phyloP scores from a whole-genome alignment of 1,140 invertebrate species.

The Drosophila equinoxialis region DNA sequence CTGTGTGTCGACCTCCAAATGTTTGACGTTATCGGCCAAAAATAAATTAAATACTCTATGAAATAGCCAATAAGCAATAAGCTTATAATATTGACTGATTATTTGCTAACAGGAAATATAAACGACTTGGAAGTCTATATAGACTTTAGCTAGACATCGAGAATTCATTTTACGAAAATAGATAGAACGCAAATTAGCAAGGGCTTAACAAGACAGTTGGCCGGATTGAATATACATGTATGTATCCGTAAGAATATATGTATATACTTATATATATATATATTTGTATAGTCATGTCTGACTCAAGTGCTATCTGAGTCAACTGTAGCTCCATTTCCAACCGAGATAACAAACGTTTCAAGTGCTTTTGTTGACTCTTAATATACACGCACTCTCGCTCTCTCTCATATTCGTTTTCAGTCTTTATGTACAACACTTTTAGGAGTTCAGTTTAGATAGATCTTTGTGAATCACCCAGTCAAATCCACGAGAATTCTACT shows the following conservation, averaged over 20 bases:
- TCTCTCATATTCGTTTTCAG: background rate
- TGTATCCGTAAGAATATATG: too few species aligned
- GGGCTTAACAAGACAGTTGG: background rate
- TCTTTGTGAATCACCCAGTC: background rate
- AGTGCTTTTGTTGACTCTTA: conserved; percentile 5
- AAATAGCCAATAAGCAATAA: too few species aligned
- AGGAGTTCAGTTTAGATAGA: background rate
- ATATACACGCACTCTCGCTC: conserved; percentile 3
- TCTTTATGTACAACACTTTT: background rate
- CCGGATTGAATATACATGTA: too few species aligned
- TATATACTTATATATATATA: conserved; percentile 10
- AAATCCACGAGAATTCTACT: conserved; percentile 37
- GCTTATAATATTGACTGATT: too few species aligned
- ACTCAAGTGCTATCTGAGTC: conserved; percentile 54
- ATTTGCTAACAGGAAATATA: background rate
- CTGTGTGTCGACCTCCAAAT: background rate
- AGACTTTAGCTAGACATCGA: background rate
- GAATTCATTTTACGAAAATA: background rate
- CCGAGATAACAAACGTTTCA: conserved; percentile 56
- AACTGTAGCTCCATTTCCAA: conserved; percentile 53
- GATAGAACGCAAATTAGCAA: background rate
- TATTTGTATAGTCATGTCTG: background rate
- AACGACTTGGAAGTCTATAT: background rate
- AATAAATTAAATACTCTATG: background rate
- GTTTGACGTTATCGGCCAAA: background rate